These are phyloP conservation scores for Proteles cristata DNA, from an alignment of 2,113 vertebrate genomes.

Conservation along the genomic window DNA sequence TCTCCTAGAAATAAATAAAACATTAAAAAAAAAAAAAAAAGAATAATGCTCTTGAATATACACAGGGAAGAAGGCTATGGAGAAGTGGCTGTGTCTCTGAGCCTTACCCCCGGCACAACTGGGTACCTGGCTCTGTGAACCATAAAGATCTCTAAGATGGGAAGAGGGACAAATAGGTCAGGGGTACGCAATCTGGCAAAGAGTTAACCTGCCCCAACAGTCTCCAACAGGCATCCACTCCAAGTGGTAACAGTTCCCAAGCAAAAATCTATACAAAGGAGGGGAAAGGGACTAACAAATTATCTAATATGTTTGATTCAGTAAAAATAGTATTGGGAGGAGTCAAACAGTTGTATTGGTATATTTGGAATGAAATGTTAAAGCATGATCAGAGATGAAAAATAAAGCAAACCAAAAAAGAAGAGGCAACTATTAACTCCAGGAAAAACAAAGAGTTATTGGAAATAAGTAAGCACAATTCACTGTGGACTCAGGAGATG, in stretches of 20 bases:
- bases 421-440: neutral
- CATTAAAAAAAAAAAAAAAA: too few relatives aligned
- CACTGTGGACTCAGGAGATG: neutral
- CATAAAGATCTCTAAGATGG: neutral
- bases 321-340: neutral
- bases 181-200: neutral
- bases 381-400: neutral
- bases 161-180: neutral
- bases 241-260: neutral
- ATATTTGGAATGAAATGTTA: neutral
- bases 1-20: too few relatives aligned
- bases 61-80: neutral
- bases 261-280: neutral
- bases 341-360: too few relatives aligned
- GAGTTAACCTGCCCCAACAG: neutral
- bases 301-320: neutral
- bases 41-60: neutral
- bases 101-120: too few relatives aligned
- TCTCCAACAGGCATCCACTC: neutral
- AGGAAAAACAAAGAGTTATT: neutral
- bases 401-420: neutral
- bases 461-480: neutral
- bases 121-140: neutral
- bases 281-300: neutral
- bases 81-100: neutral